Evolutionary conservation across 1,140 invertebrate genomes (phyloP), one percentile per base, ranked within the genome.

Genomic region (Drosophila tsacasi): DNA sequence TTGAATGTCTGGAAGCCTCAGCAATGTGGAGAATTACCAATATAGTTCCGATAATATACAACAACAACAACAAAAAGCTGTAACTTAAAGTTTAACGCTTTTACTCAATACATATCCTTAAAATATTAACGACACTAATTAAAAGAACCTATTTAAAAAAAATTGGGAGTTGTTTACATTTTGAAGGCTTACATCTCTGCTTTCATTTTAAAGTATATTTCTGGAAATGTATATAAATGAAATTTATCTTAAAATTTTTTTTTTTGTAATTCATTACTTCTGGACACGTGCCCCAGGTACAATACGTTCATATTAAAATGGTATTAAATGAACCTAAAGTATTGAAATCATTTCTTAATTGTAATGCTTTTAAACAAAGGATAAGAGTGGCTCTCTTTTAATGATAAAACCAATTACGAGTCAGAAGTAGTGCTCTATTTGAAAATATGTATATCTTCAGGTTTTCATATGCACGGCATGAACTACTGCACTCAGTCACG

Each of bases 401-500:
- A 25, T 1, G 5, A n/a, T 12, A 39, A 39, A 25, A 7, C 25
- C n/a, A 42, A 25, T 13, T 39, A 19, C 2, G 4, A 49, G 15
- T 8, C 23, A 25, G 7, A 49, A 23, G 23, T 40, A 32, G 7
- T 3, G 25, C 25, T 50, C 5, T 23, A 4, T 32, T 32, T 21
- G 54, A 27, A n/a, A 61, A 30, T 23, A 42, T n/a, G n/a, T n/a
- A n/a, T 40, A 27, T 60, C 13, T 59, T 15, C 12, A 39, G 25
- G 35, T 30, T 13, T 60, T 25, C 27, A 27, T 44, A 13, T 64
- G 47, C 27, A 46, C 17, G 23, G 21, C n/a, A 9, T 19, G 13
- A 49, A 40, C 39, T 67, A 52, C 42, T 59, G 47, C 49, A 62
- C 30, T 23, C 13, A 23, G 42, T 47, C 49, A 72, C 49, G 68